Evolutionary conservation across 1,140 invertebrate species (phyloP), one percentile per base, ranked within the genome.

Genomic region (Sitophilus oryzae): DNA sequence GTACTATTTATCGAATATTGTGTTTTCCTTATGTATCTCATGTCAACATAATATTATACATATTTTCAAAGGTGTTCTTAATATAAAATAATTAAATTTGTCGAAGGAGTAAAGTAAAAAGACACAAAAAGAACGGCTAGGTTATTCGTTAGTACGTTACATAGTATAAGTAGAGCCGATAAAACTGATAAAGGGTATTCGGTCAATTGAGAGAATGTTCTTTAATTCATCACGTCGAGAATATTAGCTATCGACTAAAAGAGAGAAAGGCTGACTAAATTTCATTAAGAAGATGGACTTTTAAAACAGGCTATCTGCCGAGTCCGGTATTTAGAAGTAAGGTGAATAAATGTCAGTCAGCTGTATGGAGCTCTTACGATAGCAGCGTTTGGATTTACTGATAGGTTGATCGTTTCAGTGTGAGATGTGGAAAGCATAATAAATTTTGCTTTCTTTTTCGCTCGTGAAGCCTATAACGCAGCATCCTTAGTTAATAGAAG

Each of bases 181-280:
- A 11, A 30, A 30, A 30, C 25, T 30, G 25, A 45, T 45, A 22
- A 25, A 45, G 43, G 23, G 9, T 86, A 91, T 96, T 65, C 86
- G 80, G 70, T 38, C 41, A 47, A 52, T 48, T 25, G 47, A 36
- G 41, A 54, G 47, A 59, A 59, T 41, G 44, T 50, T 54, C 51
- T 48, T 54, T 53, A 54, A 59, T 59, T 59, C 57, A 59, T 36
- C 37, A 58, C 44, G 45, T 22, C 19, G 38, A 37, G 23, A n/a
- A 53, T 47, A 58, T 45, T 52, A 53, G 44, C 25, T 47, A 15
- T 20, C n/a, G 42, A 23, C 47, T 11, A 11, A 30, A 30, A 30
- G 11, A 30, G 25, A 11, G 25, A 30, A 30, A 11, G n/a, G n/a
- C n/a, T n/a, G n/a, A 11, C 25, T 30, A 44, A 44, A 57, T 57